Evolutionary conservation across 2,888 invertebrate species (phyloP).

Genomic region (Sthenelais limicola): DNA sequence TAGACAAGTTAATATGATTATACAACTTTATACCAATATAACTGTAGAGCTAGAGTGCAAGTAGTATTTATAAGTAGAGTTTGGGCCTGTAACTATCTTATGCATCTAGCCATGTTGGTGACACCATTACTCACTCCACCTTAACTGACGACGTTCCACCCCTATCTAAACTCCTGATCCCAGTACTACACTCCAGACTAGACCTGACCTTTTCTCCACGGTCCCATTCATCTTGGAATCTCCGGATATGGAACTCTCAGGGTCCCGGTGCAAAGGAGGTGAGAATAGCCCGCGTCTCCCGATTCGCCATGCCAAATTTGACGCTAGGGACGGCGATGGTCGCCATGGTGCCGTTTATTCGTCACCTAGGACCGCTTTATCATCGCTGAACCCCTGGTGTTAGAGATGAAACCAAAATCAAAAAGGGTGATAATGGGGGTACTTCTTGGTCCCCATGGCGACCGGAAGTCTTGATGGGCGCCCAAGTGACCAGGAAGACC

Average conservation of each 20-base stretch:
- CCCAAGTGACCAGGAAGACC: too few species aligned
- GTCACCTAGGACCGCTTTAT: slow-evolving; percentile 8
- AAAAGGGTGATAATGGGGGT: not conserved
- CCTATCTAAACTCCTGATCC: not conserved
- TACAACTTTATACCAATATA: too few species aligned
- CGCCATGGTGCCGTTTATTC: not conserved
- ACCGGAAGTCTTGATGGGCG: not conserved
- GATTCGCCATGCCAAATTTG: slow-evolving; percentile 13
- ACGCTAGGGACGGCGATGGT: slow-evolving; percentile 15
- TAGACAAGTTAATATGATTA: too few species aligned
- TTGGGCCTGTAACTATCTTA: too few species aligned
- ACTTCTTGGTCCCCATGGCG: not conserved
- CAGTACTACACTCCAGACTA: too few species aligned
- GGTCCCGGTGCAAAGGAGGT: slow-evolving; percentile 27
- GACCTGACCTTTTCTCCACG: not conserved
- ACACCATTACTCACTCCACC: too few species aligned
- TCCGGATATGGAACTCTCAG: slow-evolving; percentile 15
- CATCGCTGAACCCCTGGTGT: not conserved
- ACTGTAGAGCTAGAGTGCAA: too few species aligned
- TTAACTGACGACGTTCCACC: not conserved
- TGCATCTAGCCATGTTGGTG: too few species aligned
- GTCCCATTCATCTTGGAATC: slow-evolving; percentile 22
- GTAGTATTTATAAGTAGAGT: too few species aligned
- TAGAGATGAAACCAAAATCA: not conserved
- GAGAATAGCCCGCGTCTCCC: slow-evolving; percentile 13